Evolutionary conservation across 2,888 invertebrate genomes (phyloP).

Genomic region (Tigriopus californicus): DNA sequence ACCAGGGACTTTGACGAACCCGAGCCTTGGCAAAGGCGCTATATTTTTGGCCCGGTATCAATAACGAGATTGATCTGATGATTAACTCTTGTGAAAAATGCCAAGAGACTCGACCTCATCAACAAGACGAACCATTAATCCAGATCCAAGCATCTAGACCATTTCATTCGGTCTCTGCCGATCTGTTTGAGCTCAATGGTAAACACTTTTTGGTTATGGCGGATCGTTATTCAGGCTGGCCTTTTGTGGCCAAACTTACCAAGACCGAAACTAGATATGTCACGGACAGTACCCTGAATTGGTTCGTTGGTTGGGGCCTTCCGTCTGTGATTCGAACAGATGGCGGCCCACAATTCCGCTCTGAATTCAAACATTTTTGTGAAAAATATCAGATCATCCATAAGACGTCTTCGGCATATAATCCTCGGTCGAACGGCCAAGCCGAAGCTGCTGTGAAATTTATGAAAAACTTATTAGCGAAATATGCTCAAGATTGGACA

Average conservation of each 20-base stretch:
- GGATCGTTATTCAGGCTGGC: neutral
- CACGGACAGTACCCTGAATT: neutral
- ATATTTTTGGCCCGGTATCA: neutral
- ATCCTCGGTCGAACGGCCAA: no score
- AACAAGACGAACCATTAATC: neutral
- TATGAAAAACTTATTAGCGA: no score
- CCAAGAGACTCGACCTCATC: neutral
- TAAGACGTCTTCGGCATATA: no score
- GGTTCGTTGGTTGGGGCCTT: neutral
- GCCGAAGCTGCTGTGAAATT: no score
- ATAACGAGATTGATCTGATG: neutral
- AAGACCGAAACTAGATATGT: neutral
- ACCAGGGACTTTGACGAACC: no score
- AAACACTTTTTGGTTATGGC: neutral
- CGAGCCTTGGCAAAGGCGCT: no score
- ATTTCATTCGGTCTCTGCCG: neutral
- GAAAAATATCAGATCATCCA: no score
- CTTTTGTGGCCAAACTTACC: neutral
- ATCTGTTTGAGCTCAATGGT: neutral
- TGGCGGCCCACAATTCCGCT: no score
- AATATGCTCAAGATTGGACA: no score
- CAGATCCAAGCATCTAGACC: neutral
- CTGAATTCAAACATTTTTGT: no score
- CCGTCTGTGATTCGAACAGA: neutral
- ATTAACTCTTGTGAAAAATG: neutral